Conservation (phyloP, 1,140 invertebrate genomes). For the Drosophila sp. region DNA sequence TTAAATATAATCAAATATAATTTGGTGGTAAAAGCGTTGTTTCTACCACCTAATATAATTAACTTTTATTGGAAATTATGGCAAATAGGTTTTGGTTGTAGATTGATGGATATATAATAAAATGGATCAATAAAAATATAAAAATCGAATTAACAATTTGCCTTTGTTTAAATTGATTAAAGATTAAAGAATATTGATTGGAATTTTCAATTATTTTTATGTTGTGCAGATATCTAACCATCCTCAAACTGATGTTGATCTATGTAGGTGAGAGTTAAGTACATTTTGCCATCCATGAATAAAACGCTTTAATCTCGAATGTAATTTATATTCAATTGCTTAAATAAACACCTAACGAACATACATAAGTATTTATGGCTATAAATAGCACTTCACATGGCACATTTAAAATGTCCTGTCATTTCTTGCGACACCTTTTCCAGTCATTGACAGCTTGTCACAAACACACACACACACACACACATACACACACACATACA, state of each 20-base stretch:
- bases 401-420: constrained; percentile 14
- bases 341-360: constrained; percentile 1
- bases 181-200: too few relatives aligned
- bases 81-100: too few relatives aligned
- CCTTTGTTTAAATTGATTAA: too few relatives aligned
- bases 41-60: too few relatives aligned
- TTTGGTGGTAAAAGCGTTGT: too few relatives aligned
- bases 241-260: background rate
- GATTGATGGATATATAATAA: too few relatives aligned
- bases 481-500: background rate
- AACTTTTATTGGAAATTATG: too few relatives aligned
- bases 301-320: constrained; percentile 1
- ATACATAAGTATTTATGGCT: constrained; percentile 14
- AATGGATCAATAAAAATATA: too few relatives aligned
- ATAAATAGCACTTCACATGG: constrained; percentile 18
- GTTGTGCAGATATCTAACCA: too few relatives aligned
- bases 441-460: constrained; percentile 11
- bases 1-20: too few relatives aligned
- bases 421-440: constrained; percentile 16
- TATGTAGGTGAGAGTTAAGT: background rate
- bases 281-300: background rate
- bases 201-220: too few relatives aligned
- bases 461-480: background rate
- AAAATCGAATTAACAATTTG: too few relatives aligned
- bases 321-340: constrained; percentile 6